Conservation (phyloP, 2,888 invertebrate genomes). For the Dynastes grantii region DNA sequence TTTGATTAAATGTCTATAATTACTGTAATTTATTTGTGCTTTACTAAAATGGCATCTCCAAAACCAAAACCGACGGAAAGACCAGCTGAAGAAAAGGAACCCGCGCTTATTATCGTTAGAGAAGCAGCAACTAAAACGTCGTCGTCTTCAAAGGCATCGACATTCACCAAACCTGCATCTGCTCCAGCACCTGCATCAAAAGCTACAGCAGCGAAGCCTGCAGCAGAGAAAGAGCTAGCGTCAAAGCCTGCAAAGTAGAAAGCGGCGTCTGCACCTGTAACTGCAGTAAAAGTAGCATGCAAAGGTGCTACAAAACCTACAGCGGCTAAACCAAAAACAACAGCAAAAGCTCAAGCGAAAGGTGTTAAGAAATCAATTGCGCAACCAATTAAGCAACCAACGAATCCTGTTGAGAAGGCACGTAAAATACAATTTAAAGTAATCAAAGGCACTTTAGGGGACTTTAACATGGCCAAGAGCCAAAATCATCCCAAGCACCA, state of each 20-base stretch:
- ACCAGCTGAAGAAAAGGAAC: conserved; percentile 74
- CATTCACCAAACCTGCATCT: conserved; percentile 67
- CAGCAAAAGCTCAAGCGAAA: conserved; percentile 66
- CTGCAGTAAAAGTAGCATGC: conserved; percentile 65
- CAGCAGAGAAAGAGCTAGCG: conserved; percentile 63
- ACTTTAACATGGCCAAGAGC: too few species aligned
- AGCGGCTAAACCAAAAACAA: conserved; percentile 72
- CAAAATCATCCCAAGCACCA: too few species aligned
- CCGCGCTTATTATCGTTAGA: conserved; percentile 67
- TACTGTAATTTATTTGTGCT: conserved; percentile 56
- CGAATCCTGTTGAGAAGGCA: conserved; percentile 80
- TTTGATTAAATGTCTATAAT: too few species aligned
- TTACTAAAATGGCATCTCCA: conserved; percentile 85
- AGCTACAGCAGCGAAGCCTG: conserved; percentile 70
- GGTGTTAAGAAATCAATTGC: conserved; percentile 68
- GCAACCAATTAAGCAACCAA: conserved; percentile 61
- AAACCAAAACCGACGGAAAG: conserved; percentile 87
- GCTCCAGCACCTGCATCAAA: conserved; percentile 67
- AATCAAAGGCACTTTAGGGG: conserved; percentile 40
- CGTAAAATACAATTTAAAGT: conserved; percentile 91
- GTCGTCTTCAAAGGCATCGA: conserved; percentile 65
- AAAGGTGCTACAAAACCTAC: conserved; percentile 72
- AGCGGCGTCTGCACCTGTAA: conserved; percentile 68
- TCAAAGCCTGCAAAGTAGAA: conserved; percentile 70
- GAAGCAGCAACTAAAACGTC: conserved; percentile 66